phyloP scores from a whole-genome alignment of 2,113 vertebrate genomes.

The Oenanthe oenanthe region DNA sequence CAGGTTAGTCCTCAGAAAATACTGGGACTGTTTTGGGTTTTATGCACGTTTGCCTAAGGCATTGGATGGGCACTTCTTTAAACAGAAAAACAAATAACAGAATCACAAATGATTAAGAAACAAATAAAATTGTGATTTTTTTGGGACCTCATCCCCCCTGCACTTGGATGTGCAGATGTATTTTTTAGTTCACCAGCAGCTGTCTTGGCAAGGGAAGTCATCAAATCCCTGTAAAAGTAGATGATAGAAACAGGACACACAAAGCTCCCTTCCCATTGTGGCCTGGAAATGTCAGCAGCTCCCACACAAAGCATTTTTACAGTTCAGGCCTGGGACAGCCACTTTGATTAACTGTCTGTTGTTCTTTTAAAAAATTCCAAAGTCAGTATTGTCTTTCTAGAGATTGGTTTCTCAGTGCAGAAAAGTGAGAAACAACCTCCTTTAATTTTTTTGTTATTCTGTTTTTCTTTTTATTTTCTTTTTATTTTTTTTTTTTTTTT shows the following conservation, averaged over 20 bases:
- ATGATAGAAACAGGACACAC: not conserved
- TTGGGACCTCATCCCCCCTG: not conserved
- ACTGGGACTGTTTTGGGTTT: not conserved
- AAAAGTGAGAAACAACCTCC: not conserved
- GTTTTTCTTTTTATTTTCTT: accelerated
- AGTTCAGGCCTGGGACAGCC: not conserved
- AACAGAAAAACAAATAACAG: not conserved
- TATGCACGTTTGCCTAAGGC: not conserved
- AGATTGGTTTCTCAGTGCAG: not conserved
- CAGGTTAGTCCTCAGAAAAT: constrained; percentile 23
- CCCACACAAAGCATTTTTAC: not conserved
- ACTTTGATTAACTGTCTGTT: not conserved
- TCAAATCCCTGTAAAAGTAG: not conserved
- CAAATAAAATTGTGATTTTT: not conserved
- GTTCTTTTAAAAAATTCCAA: not conserved
- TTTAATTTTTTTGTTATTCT: not conserved
- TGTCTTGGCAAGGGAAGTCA: not conserved
- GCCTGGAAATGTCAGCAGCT: not conserved
- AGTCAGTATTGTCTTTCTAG: not conserved
- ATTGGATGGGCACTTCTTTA: not conserved
- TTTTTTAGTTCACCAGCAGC: not conserved
- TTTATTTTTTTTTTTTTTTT: too few relatives aligned
- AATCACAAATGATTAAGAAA: not conserved
- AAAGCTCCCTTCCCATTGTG: not conserved
- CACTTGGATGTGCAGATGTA: accelerated